These are phyloP conservation scores for Zaprionus camerounensis DNA, from an alignment of 1,140 invertebrate species.

Conservation along the genomic window DNA sequence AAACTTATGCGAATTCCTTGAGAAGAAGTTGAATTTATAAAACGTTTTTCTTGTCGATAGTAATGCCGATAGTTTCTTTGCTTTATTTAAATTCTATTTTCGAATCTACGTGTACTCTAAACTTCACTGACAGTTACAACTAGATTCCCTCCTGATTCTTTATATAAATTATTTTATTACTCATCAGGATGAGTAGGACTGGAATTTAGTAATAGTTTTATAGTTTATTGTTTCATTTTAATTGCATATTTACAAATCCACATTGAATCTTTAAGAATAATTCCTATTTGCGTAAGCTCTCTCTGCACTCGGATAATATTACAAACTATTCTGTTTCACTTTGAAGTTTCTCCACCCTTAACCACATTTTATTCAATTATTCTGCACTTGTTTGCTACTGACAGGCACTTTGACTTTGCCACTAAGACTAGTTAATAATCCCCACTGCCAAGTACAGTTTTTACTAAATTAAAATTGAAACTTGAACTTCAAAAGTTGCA, in stretches of 20 bases:
- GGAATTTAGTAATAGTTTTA: not conserved
- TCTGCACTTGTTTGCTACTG: not conserved
- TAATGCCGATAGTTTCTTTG: not conserved
- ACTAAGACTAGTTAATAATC: not conserved
- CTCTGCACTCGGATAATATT: not conserved
- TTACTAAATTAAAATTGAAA: conserved; percentile 17
- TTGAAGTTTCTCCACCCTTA: not conserved
- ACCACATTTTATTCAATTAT: not conserved
- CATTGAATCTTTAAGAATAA: too few relatives aligned
- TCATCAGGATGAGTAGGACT: too few relatives aligned
- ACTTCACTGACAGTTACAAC: too few relatives aligned
- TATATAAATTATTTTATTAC: too few relatives aligned
- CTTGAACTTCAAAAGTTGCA: conserved; percentile 1
- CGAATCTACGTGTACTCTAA: not conserved
- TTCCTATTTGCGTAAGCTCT: too few relatives aligned
- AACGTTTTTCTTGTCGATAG: not conserved
- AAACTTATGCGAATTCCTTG: too few relatives aligned
- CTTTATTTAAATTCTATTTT: not conserved
- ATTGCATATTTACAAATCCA: not conserved
- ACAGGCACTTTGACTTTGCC: not conserved
- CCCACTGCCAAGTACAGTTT: not conserved
- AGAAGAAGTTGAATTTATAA: not conserved
- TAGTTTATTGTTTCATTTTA: not conserved
- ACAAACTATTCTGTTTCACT: not conserved
- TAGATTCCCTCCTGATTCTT: too few relatives aligned